Evolutionary conservation across 2,797 vertebrate genomes (phyloP).

Genomic region (Hephaestus fuliginosus): DNA sequence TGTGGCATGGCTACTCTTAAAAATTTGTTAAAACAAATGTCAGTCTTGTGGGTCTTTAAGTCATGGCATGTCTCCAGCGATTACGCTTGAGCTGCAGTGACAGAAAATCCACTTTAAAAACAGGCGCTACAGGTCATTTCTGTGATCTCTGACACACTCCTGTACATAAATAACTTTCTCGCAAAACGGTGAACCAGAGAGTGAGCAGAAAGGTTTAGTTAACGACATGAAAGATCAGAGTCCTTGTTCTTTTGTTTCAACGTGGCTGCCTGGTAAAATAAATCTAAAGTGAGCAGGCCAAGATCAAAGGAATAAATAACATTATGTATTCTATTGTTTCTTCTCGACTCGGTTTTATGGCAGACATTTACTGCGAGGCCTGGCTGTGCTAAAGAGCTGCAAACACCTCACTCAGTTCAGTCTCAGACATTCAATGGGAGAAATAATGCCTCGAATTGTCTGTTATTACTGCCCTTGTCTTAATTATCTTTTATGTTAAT

Average conservation of each 20-base stretch:
- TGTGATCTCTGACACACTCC: neutral
- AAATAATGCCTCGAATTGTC: slow-evolving; percentile 16
- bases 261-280: neutral
- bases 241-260: slow-evolving; percentile 24
- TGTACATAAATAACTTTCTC: slow-evolving; percentile 10
- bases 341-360: slow-evolving; percentile 14
- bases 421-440: slow-evolving; percentile 23
- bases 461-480: slow-evolving; percentile 31
- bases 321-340: slow-evolving; percentile 11
- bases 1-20: slow-evolving; percentile 6
- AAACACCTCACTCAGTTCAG: neutral
- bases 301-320: slow-evolving; percentile 18
- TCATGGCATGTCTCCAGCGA: neutral
- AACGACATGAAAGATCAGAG: slow-evolving; percentile 18
- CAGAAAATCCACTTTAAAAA: slow-evolving; percentile 10
- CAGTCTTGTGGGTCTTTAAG: slow-evolving; percentile 5
- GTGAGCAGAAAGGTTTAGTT: slow-evolving; percentile 5
- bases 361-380: neutral
- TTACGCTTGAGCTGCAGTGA: neutral
- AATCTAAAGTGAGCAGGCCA: slow-evolving; percentile 15
- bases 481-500: slow-evolving; percentile 37
- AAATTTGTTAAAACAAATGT: slow-evolving; percentile 10
- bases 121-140: neutral
- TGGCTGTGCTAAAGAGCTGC: slow-evolving; percentile 7
- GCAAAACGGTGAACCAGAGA: neutral